Conservation (phyloP, 2,888 invertebrate species). For the Cremastinae sp. region DNA sequence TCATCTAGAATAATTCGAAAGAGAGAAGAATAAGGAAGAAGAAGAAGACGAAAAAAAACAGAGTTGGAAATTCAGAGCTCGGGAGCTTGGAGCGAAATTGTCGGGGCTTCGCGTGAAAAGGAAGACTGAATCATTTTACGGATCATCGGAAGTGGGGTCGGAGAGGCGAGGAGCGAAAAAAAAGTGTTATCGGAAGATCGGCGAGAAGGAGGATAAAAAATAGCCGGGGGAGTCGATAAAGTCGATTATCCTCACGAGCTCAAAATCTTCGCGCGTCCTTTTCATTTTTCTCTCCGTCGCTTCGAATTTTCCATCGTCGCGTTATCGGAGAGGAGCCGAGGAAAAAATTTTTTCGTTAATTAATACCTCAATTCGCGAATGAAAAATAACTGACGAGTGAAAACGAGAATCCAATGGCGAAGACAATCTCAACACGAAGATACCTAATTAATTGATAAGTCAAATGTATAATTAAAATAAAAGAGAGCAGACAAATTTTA, state of each 20-base stretch:
- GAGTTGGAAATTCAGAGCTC: background rate
- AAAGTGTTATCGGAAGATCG: background rate
- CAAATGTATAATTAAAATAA: slow-evolving; percentile 21
- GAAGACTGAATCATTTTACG: slow-evolving; percentile 32
- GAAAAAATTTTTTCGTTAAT: background rate
- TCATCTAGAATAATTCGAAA: no score
- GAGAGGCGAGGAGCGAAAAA: background rate
- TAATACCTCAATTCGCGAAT: slow-evolving; percentile 3
- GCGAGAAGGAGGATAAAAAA: background rate
- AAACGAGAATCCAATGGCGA: slow-evolving; percentile 44
- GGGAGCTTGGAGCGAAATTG: slow-evolving; percentile 11
- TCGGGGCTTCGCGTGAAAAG: slow-evolving; percentile 2
- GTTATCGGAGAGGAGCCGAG: slow-evolving; percentile 21
- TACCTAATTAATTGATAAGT: slow-evolving; percentile 59
- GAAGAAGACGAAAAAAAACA: slow-evolving; percentile 3
- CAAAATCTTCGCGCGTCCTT: background rate
- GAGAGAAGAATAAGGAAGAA: background rate
- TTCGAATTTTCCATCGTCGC: background rate
- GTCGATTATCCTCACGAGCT: slow-evolving; percentile 27
- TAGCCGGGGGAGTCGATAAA: slow-evolving; percentile 15
- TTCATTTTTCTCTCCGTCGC: background rate
- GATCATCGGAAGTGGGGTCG: slow-evolving; percentile 9
- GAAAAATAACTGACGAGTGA: background rate
- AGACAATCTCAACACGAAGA: slow-evolving; percentile 64
- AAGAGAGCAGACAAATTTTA: no score